These are phyloP conservation scores for Drosophila orena DNA, from an alignment of 1,140 invertebrate species.

Conservation along the genomic window DNA sequence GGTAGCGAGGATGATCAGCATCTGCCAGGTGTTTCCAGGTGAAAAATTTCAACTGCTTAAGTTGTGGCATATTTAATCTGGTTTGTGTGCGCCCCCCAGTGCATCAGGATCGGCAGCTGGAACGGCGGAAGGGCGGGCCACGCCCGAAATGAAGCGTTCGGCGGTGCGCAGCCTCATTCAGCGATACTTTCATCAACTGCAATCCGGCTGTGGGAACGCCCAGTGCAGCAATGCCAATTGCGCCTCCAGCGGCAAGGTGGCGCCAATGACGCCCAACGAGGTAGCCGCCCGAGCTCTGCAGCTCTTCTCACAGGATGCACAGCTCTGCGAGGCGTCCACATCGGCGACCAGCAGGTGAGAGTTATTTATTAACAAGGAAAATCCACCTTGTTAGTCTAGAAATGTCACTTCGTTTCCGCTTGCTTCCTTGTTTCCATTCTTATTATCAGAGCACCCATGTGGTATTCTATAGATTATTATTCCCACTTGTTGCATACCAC, in stretches of 20 bases:
- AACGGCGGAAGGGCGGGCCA: constrained; percentile 47
- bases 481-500: background rate
- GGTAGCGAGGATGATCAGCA: constrained; percentile 51
- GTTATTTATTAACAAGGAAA: no score
- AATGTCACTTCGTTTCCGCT: no score
- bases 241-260: constrained; percentile 94
- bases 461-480: no score
- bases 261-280: constrained; percentile 93
- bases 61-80: background rate
- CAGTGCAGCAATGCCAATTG: constrained; percentile 94
- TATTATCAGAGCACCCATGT: no score
- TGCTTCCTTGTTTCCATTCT: no score
- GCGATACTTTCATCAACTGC: constrained; percentile 96
- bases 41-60: background rate
- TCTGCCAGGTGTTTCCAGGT: constrained; percentile 74
- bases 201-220: constrained; percentile 94
- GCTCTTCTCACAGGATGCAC: constrained; percentile 93
- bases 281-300: constrained; percentile 94
- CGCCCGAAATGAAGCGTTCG: constrained; percentile 93
- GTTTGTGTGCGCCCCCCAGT: constrained; percentile 12
- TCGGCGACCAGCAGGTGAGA: constrained; percentile 23
- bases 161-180: constrained; percentile 95
- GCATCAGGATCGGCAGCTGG: constrained; percentile 55
- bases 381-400: no score
- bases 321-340: constrained; percentile 88